phyloP scores from a whole-genome alignment of 2,113 vertebrate species.

The Bos javanicus region DNA sequence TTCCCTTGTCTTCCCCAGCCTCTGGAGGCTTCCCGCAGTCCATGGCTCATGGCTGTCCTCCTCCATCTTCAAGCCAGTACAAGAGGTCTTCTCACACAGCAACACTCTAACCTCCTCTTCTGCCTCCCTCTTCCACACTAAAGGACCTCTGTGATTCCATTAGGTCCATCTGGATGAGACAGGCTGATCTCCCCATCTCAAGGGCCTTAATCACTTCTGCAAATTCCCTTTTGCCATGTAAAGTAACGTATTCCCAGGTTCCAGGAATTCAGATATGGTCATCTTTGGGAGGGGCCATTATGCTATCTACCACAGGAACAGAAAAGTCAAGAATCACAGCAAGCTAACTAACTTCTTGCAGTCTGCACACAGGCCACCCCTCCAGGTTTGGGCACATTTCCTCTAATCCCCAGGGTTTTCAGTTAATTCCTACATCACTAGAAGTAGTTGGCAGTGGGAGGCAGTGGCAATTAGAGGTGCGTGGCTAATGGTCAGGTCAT shows the following conservation, averaged over 20 bases:
- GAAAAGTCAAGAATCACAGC: neutral
- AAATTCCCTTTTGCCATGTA: neutral
- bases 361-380: neutral
- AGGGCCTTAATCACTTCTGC: neutral
- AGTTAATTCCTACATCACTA: neutral
- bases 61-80: neutral
- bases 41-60: neutral
- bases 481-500: neutral
- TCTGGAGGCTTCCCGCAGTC: neutral
- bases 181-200: neutral
- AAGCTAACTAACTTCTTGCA: neutral
- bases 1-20: neutral
- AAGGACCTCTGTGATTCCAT: neutral
- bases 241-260: neutral
- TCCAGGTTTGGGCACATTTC: neutral
- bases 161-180: neutral
- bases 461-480: neutral
- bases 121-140: neutral
- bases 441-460: neutral
- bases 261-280: neutral
- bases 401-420: neutral
- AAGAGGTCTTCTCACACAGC: neutral
- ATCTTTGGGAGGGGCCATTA: neutral
- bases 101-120: neutral
- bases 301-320: neutral